Percentiles rank a stretch among this genome's conserved stretches.
phyloP scores from a whole-genome alignment of 92 coral and sea anemone genomes.

The Nematostella vectensis region DNA sequence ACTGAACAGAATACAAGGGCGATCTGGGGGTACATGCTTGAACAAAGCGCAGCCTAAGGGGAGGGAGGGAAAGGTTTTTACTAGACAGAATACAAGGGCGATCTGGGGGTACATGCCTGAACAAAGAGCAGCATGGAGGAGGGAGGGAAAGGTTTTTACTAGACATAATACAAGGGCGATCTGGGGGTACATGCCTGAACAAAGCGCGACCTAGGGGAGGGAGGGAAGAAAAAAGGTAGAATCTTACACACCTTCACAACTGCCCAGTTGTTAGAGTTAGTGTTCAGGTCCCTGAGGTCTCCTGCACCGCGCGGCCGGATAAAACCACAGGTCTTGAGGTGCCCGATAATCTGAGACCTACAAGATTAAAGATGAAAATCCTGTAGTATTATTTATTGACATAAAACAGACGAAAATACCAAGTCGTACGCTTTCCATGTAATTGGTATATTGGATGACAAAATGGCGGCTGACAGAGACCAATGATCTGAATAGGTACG shows the following conservation, averaged over 20 bases:
- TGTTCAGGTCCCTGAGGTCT: slow-evolving; percentile 84
- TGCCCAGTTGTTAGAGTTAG: slow-evolving; percentile 96
- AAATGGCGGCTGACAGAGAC: too few relatives aligned
- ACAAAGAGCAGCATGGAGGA: slow-evolving; percentile 74
- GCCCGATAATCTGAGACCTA: slow-evolving; percentile 88
- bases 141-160: too few relatives aligned
- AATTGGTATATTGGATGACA: too few relatives aligned
- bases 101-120: slow-evolving; percentile 92
- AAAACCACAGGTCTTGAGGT: slow-evolving; percentile 85
- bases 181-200: slow-evolving; percentile 92
- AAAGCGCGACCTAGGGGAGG: slow-evolving; percentile 94
- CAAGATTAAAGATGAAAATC: not conserved
- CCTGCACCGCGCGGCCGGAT: slow-evolving; percentile 92
- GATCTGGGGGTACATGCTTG: slow-evolving; percentile 85
- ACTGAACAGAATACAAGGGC: too few relatives aligned
- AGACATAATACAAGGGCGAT: slow-evolving; percentile 75
- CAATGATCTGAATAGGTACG: too few relatives aligned
- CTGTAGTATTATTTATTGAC: too few relatives aligned
- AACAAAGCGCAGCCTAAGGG: slow-evolving; percentile 82
- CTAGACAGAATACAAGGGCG: too few relatives aligned
- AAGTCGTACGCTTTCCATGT: too few relatives aligned
- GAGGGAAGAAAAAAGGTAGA: too few relatives aligned
- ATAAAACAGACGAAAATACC: too few relatives aligned
- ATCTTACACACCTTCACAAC: slow-evolving; percentile 99
- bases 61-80: not conserved